A percentile compares a stretch with the other conserved stretches of the same genome.
These are phyloP conservation scores for Sebastes steindachneri DNA, from an alignment of 2,797 vertebrate species.

Conservation along the genomic window DNA sequence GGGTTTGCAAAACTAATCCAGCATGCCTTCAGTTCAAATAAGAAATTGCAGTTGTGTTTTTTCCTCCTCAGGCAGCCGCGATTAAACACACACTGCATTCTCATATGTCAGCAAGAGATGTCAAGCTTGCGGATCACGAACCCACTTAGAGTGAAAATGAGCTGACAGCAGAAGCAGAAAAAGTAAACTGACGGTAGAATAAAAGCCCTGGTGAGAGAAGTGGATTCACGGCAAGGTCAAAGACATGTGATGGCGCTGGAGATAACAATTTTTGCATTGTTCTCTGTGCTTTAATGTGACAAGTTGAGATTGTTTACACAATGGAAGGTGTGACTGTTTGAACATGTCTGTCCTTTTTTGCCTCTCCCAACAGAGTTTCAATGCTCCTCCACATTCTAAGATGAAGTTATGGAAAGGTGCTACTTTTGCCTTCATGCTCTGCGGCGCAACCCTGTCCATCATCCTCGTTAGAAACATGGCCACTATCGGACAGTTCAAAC, in stretches of 20 bases:
- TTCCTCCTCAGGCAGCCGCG: slow-evolving; percentile 21
- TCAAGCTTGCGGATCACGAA: slow-evolving; percentile 51
- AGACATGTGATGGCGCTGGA: slow-evolving; percentile 1
- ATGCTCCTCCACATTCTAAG: slow-evolving; percentile 93
- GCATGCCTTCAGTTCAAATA: slow-evolving; percentile 30
- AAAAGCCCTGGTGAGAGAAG: slow-evolving; percentile 30
- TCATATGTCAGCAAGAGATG: slow-evolving; percentile 64
- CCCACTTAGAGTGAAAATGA: slow-evolving; percentile 55
- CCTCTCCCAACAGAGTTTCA: slow-evolving; percentile 86
- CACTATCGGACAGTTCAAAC: slow-evolving; percentile 69
- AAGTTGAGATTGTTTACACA: neutral
- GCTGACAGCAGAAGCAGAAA: slow-evolving; percentile 54
- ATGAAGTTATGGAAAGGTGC: slow-evolving; percentile 99
- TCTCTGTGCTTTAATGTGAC: slow-evolving; percentile 26
- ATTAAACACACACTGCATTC: slow-evolving; percentile 65
- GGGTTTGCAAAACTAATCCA: slow-evolving; percentile 21
- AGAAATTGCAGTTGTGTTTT: slow-evolving; percentile 4
- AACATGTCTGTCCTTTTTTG: slow-evolving; percentile 22
- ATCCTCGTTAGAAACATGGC: slow-evolving; percentile 90
- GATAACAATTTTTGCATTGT: slow-evolving; percentile 28
- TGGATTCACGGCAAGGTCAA: slow-evolving; percentile 30
- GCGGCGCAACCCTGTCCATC: slow-evolving; percentile 90
- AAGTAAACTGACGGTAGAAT: slow-evolving; percentile 55
- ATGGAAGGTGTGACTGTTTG: slow-evolving; percentile 29
- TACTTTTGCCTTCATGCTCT: slow-evolving; percentile 92